Evolutionary conservation across 2,888 invertebrate genomes (phyloP).

Genomic region (Lottia gigantea): DNA sequence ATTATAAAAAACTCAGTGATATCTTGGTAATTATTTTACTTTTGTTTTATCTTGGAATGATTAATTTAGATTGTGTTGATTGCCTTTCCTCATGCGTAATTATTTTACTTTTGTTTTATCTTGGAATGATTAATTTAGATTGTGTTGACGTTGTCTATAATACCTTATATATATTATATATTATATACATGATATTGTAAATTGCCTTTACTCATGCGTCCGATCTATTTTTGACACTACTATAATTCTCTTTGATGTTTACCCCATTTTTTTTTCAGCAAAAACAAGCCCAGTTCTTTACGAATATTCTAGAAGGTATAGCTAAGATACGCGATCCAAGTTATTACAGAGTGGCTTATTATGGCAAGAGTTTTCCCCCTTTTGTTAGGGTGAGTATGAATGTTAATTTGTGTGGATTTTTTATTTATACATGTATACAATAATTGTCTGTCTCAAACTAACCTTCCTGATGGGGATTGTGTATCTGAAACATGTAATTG

Average conservation of each 20-base stretch:
- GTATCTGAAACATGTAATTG: no score
- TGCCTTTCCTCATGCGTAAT: constrained; percentile 51
- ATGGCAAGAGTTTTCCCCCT: constrained; percentile 91
- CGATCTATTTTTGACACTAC: no score
- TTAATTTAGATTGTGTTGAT: neutral
- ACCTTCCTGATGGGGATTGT: no score
- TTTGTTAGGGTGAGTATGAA: constrained; percentile 84
- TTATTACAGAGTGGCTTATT: constrained; percentile 95
- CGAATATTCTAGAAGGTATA: constrained; percentile 81
- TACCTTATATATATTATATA: no score
- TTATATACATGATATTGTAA: no score
- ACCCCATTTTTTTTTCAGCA: constrained; percentile 68
- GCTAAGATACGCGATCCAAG: constrained; percentile 87
- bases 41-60: no score
- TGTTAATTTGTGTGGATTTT: neutral
- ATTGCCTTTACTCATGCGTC: no score
- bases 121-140: neutral
- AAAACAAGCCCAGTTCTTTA: constrained; percentile 89
- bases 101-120: constrained; percentile 4
- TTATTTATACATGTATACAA: no score
- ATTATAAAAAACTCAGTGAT: constrained; percentile 87
- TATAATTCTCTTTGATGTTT: no score
- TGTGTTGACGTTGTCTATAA: no score
- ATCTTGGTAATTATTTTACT: constrained; percentile 72
- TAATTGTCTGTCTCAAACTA: no score